Percentiles rank a stretch among this genome's conserved stretches.
Evolutionary conservation across 2,113 vertebrate genomes (phyloP).

Genomic region (Talpa occidentalis): DNA sequence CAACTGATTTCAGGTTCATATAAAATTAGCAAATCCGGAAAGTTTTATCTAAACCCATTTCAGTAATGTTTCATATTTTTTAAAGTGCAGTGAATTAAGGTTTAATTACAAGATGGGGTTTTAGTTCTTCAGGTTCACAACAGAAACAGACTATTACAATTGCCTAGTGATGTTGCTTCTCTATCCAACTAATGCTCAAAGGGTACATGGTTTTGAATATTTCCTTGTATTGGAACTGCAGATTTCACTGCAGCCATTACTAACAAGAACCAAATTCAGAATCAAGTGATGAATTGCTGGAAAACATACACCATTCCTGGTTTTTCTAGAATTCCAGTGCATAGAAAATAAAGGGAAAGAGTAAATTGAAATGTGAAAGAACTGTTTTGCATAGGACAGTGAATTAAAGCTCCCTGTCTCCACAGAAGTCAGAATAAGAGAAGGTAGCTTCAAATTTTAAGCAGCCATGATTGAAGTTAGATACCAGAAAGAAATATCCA

Average conservation of each 20-base stretch:
- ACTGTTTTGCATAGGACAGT: conserved; percentile 40
- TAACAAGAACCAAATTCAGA: conserved; percentile 30
- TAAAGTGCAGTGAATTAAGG: conserved; percentile 22
- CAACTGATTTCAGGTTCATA: neutral
- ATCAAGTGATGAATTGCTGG: neutral
- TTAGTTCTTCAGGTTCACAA: conserved; percentile 16
- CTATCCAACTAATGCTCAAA: neutral
- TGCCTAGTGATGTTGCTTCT: neutral
- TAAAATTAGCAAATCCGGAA: conserved; percentile 53
- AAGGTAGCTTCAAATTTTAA: neutral
- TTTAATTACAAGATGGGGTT: conserved; percentile 60
- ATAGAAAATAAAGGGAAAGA: neutral
- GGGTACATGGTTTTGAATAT: neutral
- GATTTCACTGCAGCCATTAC: conserved; percentile 21
- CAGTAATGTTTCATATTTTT: conserved; percentile 32
- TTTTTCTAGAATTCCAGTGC: neutral
- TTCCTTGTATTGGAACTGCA: neutral
- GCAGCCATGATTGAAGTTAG: neutral
- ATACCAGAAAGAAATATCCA: neutral
- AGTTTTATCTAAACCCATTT: conserved; percentile 7
- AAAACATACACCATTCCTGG: neutral
- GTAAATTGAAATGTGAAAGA: neutral
- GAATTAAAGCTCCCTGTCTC: neutral
- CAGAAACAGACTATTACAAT: conserved; percentile 1
- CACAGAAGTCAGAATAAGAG: neutral